A percentile compares a stretch with the other conserved stretches of the same genome.
Evolutionary conservation across 1,140 invertebrate genomes (phyloP).

Genomic region (Palaemon carinicauda): DNA sequence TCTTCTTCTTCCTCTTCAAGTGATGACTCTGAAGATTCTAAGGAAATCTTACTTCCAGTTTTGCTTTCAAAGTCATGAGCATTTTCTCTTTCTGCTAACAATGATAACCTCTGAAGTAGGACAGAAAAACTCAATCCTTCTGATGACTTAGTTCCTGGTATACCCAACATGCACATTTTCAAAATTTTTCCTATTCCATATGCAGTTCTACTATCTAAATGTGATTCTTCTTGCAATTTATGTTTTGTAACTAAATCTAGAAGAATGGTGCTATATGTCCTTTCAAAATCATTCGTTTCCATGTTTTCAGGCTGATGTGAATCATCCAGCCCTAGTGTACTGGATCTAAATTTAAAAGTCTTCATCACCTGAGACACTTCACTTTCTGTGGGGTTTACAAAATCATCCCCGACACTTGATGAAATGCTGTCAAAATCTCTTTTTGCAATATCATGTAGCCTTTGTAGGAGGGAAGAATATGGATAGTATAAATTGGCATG

Average conservation of each 20-base stretch:
- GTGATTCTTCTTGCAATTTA: not conserved
- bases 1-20: too few relatives aligned
- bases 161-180: too few relatives aligned
- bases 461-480: slow-evolving; percentile 29
- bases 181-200: too few relatives aligned
- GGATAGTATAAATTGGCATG: slow-evolving; percentile 22
- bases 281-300: not conserved
- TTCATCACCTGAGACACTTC: slow-evolving; percentile 39
- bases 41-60: too few relatives aligned
- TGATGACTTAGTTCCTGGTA: too few relatives aligned
- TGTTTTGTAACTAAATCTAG: slow-evolving; percentile 4
- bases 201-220: too few relatives aligned
- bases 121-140: too few relatives aligned
- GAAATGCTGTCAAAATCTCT: not conserved
- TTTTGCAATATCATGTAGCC: slow-evolving; percentile 25
- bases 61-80: too few relatives aligned
- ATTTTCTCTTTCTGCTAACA: too few relatives aligned
- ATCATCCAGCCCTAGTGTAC: not conserved
- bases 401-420: not conserved
- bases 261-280: slow-evolving; percentile 25
- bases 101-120: too few relatives aligned
- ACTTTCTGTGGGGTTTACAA: not conserved
- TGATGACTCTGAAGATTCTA: too few relatives aligned
- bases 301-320: too few relatives aligned
- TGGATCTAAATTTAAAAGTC: slow-evolving; percentile 19